Conservation (phyloP, 2,797 vertebrate species). For the Pangasius sanitwongsei region DNA sequence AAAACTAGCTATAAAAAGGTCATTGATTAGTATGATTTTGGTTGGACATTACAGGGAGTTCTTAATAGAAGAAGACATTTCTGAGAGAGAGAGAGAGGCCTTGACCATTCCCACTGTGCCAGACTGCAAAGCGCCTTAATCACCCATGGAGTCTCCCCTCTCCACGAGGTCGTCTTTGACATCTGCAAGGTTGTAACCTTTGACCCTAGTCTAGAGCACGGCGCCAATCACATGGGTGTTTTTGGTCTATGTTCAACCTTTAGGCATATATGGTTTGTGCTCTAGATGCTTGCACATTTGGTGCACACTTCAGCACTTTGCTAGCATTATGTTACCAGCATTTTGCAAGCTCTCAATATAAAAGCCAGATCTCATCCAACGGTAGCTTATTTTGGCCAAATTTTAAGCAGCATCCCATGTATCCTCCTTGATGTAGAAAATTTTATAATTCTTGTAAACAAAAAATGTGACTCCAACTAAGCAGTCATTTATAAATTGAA, state of each 20-base stretch:
- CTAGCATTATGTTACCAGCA: not conserved
- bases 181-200: slow-evolving; percentile 57
- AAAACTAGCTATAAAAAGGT: not conserved
- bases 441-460: not conserved
- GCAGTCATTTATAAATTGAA: not conserved
- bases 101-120: slow-evolving; percentile 8
- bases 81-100: not conserved
- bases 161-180: slow-evolving; percentile 3
- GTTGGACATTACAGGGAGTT: not conserved
- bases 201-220: slow-evolving; percentile 65
- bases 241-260: not conserved
- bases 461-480: not conserved
- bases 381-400: not conserved
- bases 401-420: not conserved
- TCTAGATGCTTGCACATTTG: not conserved
- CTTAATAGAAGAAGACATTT: not conserved
- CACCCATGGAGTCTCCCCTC: slow-evolving; percentile 27
- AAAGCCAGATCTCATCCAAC: not conserved
- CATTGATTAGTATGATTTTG: not conserved
- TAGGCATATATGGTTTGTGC: not conserved
- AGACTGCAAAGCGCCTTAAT: not conserved
- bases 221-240: slow-evolving; percentile 13
- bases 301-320: not conserved
- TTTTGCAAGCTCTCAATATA: not conserved
- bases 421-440: not conserved